Base-by-base conservation (phyloP, 2,113 vertebrate species). In the Mesoclemmys tuberculata region DNA sequence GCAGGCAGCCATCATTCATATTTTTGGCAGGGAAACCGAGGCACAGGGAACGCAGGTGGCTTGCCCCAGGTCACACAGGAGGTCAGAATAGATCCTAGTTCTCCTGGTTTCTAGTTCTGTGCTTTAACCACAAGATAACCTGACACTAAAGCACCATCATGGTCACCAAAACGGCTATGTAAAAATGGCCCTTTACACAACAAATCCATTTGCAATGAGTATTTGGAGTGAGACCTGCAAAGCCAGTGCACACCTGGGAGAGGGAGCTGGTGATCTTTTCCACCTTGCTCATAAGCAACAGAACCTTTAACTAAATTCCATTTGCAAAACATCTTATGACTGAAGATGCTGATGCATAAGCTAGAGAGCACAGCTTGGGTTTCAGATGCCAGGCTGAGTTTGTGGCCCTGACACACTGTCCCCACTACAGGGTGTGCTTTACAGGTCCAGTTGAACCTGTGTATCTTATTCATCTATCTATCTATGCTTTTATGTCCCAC, bases 131-230 rank as follows among this genome's bases (percentile, higher is more conserved):
- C 24, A 44, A 51, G 84, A 90, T 81, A 41, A 52, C 29, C 35
- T 90, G 44, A 21, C 8, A 52, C 68, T n/a, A 13, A 74, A 64
- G 2, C 22, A 24, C 8, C 49, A 10, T 1, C 14, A 11, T 5
- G 1, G 0, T 4, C 79, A 46, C 52, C 80, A 22, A 75, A 90
- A 46, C 14, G 31, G 6, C 0, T 3, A 38, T 71, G 22, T 74
- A 6, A 46, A 80, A 83, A 75, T 26, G 22, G 58, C n/a, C 75
- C 3, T 11, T 56, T 18, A n/a, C 80, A 64, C 4, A 48, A 58
- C 21, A 8, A 38, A 13, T 75, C 74, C 74, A 24, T 44, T 26
- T 44, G 74, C 24, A 44, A 46, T 75, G 41, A 26, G 74, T 26
- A 75, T 75, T 75, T 5, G 10, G 71, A 75, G 38, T 44, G 22